Base-by-base conservation (phyloP, 2,888 invertebrate genomes). In the Scrobipalpa costella region DNA sequence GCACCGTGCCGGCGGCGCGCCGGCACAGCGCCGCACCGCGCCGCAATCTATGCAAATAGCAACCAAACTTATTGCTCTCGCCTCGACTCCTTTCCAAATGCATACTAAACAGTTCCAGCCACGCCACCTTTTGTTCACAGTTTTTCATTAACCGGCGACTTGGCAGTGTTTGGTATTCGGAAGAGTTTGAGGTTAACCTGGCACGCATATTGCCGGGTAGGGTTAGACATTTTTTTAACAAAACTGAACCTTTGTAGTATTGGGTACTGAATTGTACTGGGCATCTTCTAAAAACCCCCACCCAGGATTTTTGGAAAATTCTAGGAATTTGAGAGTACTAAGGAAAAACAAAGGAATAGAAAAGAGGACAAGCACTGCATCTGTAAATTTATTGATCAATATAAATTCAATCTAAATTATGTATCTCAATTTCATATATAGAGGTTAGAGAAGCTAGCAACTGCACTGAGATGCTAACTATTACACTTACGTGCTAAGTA, bases 31-130 rank as follows among this genome's bases (percentile, higher is more conserved):
- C 15, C 67, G 71, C 74, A 76, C 73, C 69, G 65, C 73, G 73
- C 79, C 81, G 81, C 89, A 90, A 90, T 90, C 90, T 90, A 91
- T 90, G 91, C 88, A 90, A 91, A 90, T 90, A 85, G 83, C 81
- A 76, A 83, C 84, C 84, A 84, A 86, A 90, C 88, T 90, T 90
- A 90, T 90, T 89, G 86, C 90, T 90, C 90, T 90, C 90, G 85
- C 86, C 88, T 88, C 86, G 79, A 85, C 86, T 88, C 86, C 88
- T 90, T 90, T 90, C 87, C 86, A 88, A 90, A 89, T 88, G 90
- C 88, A 90, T 90, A 90, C 88, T 90, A 90, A 90, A 89, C 80
- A 90, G 84, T 81, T 72, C 75, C 78, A 77, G 75, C 81, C 81
- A 81, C 79, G 79, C 79, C 81, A 78, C 21, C 83, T 83, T 86